phyloP scores from a whole-genome alignment of 2,113 vertebrate species.

The Lates calcarifer region DNA sequence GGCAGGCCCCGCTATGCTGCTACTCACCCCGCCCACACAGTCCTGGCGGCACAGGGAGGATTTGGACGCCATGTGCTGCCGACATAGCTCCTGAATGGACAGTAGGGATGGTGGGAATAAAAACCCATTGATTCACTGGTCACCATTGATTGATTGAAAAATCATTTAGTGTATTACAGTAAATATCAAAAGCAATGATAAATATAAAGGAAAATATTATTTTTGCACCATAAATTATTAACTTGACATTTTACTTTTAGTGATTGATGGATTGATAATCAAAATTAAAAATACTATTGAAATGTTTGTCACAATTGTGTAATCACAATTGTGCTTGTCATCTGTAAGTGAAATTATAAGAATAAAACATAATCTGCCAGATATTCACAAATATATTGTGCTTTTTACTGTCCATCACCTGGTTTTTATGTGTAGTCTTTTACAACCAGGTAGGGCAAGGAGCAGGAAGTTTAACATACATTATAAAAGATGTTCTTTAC shows the following conservation, averaged over 20 bases:
- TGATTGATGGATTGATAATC: too few species aligned
- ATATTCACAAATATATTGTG: too few species aligned
- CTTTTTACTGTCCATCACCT: background rate
- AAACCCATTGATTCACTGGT: background rate
- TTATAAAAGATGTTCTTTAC: background rate
- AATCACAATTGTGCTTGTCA: background rate
- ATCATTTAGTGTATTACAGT: background rate
- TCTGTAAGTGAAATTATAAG: too few species aligned
- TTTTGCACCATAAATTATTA: too few species aligned
- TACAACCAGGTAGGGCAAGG: background rate
- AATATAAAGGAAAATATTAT: too few species aligned
- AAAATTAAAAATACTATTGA: too few species aligned
- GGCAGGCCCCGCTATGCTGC: constrained; percentile 66
- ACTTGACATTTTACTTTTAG: too few species aligned
- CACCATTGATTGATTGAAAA: background rate
- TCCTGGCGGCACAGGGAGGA: constrained; percentile 89
- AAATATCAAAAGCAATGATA: background rate
- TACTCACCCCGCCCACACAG: constrained; percentile 54
- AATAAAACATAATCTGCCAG: too few species aligned
- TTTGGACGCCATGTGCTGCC: constrained; percentile 98
- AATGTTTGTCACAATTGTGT: background rate
- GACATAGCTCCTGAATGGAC: constrained; percentile 91
- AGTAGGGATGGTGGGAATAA: background rate
- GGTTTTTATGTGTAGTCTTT: background rate
- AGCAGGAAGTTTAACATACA: background rate